Evolutionary conservation across 2,797 vertebrate species (phyloP).

Genomic region (Leptoclinus maculatus): DNA sequence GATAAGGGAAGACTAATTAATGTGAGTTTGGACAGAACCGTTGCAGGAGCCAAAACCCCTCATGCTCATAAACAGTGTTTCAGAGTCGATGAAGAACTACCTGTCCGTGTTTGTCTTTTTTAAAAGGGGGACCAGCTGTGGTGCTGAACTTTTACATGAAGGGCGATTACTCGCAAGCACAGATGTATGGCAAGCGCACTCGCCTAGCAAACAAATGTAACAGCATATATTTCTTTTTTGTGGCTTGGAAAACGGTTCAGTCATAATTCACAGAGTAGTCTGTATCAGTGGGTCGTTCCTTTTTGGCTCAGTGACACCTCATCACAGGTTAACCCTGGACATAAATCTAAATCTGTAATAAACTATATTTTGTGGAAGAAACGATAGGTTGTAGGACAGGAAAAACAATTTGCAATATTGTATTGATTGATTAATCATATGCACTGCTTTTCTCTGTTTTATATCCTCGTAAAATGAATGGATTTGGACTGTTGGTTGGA

Average conservation of each 20-base stretch:
- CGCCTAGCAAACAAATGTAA: too few species aligned
- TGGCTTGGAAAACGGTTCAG: not conserved
- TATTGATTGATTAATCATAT: not conserved
- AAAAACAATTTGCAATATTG: not conserved
- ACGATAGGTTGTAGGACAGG: not conserved
- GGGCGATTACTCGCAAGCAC: not conserved
- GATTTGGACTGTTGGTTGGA: not conserved
- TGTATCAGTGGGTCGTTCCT: not conserved
- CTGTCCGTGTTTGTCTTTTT: constrained; percentile 11
- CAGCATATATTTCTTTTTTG: not conserved
- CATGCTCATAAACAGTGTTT: constrained; percentile 12
- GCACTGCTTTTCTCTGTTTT: not conserved
- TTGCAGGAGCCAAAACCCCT: constrained; percentile 12
- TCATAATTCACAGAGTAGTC: not conserved
- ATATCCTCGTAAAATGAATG: not conserved
- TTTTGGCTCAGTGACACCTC: not conserved
- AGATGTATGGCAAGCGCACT: not conserved
- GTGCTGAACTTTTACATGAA: constrained; percentile 9
- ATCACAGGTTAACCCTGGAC: not conserved
- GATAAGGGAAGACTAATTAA: constrained; percentile 31
- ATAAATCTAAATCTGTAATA: not conserved
- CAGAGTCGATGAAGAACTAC: constrained; percentile 10
- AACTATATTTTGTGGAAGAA: not conserved
- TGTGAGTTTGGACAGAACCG: constrained; percentile 29
- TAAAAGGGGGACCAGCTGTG: constrained; percentile 23